Evolutionary conservation across 2,113 vertebrate genomes (phyloP).

Genomic region (Oxyura jamaicensis): DNA sequence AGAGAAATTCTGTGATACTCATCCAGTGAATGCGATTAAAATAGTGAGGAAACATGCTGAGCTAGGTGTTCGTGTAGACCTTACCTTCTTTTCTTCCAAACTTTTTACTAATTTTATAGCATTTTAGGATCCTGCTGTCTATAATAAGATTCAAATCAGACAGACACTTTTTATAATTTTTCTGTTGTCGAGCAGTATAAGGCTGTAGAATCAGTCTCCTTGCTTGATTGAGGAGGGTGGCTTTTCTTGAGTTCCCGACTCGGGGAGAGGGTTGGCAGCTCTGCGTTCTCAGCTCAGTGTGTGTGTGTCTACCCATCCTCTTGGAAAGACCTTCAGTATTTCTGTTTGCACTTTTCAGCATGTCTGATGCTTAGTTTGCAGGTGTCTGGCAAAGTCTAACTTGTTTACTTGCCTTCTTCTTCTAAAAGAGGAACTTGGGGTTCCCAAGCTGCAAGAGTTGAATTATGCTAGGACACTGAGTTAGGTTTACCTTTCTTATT

Average conservation of each 20-base stretch:
- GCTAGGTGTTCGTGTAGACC: neutral
- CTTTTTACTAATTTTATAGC: neutral
- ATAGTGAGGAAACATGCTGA: neutral
- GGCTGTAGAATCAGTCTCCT: neutral
- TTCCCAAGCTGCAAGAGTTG: neutral
- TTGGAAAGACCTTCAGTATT: neutral
- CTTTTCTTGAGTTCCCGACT: fast-evolving
- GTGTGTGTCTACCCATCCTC: neutral
- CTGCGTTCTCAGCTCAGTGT: neutral
- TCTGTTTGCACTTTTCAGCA: neutral
- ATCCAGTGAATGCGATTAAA: neutral
- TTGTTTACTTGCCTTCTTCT: neutral
- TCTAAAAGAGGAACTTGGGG: neutral
- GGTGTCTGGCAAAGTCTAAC: neutral
- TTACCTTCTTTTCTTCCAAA: neutral
- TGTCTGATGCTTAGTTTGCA: neutral
- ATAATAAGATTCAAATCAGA: neutral
- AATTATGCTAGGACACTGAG: neutral
- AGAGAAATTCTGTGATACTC: neutral
- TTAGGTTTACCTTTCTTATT: neutral
- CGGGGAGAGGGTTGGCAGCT: neutral
- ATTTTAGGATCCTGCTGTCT: neutral
- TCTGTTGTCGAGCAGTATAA: neutral
- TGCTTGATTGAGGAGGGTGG: neutral
- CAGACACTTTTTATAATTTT: neutral